These are phyloP conservation scores for Calypte anna DNA, from an alignment of 2,113 vertebrate genomes.

Conservation along the genomic window DNA sequence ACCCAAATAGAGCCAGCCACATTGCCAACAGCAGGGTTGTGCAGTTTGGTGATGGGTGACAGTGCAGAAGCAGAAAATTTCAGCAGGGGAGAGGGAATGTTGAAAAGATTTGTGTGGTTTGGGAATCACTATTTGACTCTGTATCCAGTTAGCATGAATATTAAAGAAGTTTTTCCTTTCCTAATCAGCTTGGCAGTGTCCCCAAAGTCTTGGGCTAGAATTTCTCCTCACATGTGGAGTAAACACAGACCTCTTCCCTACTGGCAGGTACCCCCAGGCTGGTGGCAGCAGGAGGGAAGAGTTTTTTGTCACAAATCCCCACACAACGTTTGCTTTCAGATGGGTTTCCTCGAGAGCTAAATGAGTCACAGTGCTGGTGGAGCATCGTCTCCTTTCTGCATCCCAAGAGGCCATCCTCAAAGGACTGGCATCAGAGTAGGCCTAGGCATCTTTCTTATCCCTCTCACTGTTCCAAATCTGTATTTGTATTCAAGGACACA, in stretches of 20 bases:
- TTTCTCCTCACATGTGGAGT: not conserved
- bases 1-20: not conserved
- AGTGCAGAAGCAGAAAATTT: not conserved
- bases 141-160: not conserved
- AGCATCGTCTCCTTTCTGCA: not conserved
- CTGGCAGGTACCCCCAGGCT: fast-evolving
- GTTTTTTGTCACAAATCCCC: not conserved
- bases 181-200: not conserved
- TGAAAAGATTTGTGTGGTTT: not conserved
- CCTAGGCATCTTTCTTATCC: not conserved
- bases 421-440: not conserved
- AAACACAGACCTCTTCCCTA: not conserved
- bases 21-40: not conserved
- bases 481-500: not conserved
- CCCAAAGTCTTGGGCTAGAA: not conserved
- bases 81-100: not conserved
- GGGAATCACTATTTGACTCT: not conserved
- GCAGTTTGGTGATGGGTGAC: not conserved
- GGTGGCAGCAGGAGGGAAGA: not conserved
- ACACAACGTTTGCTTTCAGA: not conserved
- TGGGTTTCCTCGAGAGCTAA: not conserved
- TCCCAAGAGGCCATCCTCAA: not conserved
- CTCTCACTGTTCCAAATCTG: not conserved
- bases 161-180: not conserved
- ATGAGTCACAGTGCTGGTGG: not conserved